A percentile compares a stretch with the other conserved stretches of the same genome.
These are phyloP conservation scores for Dryas iulia DNA, from an alignment of 1,140 invertebrate genomes.

Conservation along the genomic window DNA sequence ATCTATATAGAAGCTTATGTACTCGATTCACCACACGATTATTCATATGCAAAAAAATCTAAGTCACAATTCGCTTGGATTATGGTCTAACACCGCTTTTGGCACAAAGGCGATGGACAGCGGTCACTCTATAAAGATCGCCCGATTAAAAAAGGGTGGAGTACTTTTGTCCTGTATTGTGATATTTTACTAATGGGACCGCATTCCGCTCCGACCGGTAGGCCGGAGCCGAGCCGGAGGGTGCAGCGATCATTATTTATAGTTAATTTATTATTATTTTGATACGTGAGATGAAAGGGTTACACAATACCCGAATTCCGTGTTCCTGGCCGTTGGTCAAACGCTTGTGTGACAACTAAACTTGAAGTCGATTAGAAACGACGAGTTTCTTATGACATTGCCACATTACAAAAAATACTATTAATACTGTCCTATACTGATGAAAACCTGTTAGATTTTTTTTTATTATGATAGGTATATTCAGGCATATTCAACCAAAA, in stretches of 20 bases:
- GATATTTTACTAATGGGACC: slow-evolving; percentile 74
- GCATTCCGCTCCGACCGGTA: slow-evolving; percentile 70
- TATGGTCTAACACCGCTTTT: slow-evolving; percentile 69
- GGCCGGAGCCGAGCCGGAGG: slow-evolving; percentile 46
- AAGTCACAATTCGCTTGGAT: slow-evolving; percentile 63
- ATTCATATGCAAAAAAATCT: slow-evolving; percentile 67
- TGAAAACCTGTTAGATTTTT: neutral
- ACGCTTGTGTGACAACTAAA: slow-evolving; percentile 11
- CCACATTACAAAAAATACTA: neutral
- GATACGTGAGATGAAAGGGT: slow-evolving; percentile 75
- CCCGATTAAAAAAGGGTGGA: slow-evolving; percentile 63
- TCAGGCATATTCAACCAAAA: neutral
- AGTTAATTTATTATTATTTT: slow-evolving; percentile 79
- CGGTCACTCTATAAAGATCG: slow-evolving; percentile 75
- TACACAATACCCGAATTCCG: slow-evolving; percentile 62
- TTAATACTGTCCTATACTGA: neutral
- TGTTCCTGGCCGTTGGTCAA: slow-evolving; percentile 60
- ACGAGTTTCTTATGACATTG: neutral
- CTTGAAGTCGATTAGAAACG: slow-evolving; percentile 9
- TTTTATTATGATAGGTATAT: neutral
- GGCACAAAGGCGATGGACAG: slow-evolving; percentile 61
- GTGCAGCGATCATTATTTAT: slow-evolving; percentile 64
- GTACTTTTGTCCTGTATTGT: slow-evolving; percentile 64
- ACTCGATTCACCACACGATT: slow-evolving; percentile 45
- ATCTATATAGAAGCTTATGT: slow-evolving; percentile 41